Evolutionary conservation across 2,113 vertebrate species (phyloP).

Genomic region (Capreolus pygargus): DNA sequence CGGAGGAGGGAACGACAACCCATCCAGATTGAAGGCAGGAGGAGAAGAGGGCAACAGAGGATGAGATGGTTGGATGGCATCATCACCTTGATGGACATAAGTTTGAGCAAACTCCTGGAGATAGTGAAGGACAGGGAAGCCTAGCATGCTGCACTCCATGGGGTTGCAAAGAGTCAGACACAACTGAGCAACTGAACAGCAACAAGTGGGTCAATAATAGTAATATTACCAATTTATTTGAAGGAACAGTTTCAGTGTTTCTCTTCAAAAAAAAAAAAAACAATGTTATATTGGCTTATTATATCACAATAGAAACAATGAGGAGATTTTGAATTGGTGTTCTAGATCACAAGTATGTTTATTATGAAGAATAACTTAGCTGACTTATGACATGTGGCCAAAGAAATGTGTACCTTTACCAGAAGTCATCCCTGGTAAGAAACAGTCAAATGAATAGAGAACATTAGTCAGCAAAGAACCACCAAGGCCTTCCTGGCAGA

Average conservation of each 20-base stretch:
- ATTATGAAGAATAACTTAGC: neutral
- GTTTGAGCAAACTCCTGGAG: neutral
- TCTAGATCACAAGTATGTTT: neutral
- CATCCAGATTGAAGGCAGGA: neutral
- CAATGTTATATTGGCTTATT: neutral
- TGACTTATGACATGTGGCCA: neutral
- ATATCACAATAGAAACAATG: neutral
- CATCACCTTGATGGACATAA: neutral
- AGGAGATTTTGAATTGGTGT: neutral
- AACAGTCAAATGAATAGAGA: neutral
- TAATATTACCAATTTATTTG: neutral
- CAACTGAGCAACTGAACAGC: neutral
- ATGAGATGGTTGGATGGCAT: neutral
- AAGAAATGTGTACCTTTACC: neutral
- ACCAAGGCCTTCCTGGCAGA: neutral
- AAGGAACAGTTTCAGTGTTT: neutral
- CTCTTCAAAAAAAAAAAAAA: neutral
- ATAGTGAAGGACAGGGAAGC: neutral
- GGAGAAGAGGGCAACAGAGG: neutral
- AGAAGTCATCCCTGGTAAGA: neutral
- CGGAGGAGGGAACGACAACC: neutral
- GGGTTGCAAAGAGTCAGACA: neutral
- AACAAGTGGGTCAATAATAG: neutral
- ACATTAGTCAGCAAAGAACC: neutral
- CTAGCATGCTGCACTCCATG: neutral